Evolutionary conservation across 2,113 vertebrate species (phyloP), one percentile per base, ranked within the genome.

Genomic region (Phoxinus phoxinus): DNA sequence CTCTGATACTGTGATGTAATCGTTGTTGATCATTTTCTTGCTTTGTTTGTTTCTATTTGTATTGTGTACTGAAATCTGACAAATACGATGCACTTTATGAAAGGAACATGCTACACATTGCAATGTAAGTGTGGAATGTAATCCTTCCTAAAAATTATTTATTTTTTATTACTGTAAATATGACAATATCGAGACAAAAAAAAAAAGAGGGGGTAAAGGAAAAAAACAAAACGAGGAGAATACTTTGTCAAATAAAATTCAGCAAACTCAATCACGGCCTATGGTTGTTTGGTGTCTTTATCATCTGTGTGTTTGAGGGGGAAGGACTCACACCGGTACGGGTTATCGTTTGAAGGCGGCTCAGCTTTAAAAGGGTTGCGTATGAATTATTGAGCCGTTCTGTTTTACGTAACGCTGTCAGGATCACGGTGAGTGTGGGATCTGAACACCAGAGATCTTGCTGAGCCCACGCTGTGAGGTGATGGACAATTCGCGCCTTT

Each of bases 101-200:
- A 83, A 69, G 86, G 85, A 75, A 88, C 86, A 87, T 87, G 86
- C 82, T 86, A 87, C 88, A 90, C 88, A 79, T 87, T 90, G 90
- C 90, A 90, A 91, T 91, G 83, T 89, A 88, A 92, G 92, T 94
- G 93, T 91, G 92, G 90, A 94, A 93, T 94, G 93, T 93, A 94
- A 91, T 92, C 92, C 94, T 90, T 91, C 92, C 84, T 92, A 90
- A 94, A 93, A 94, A 94, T 90, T 90, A 93, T 94, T 95, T 95
- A 95, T 95, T 95, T 95, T 87, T 95, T 95, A 93, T 92, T 94
- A 95, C 93, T 94, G 94, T 94, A 94, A 92, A 94, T 92, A 95
- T 88, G 91, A 83, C 30, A 41, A 72, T 58, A 56, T 48, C 3
- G 67, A 83, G 35, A 89, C 92, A 91, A 93, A 90, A 86, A 91